These are phyloP conservation scores for Malacoctenus gilli DNA, from an alignment of 2,797 vertebrate genomes.

Conservation along the genomic window DNA sequence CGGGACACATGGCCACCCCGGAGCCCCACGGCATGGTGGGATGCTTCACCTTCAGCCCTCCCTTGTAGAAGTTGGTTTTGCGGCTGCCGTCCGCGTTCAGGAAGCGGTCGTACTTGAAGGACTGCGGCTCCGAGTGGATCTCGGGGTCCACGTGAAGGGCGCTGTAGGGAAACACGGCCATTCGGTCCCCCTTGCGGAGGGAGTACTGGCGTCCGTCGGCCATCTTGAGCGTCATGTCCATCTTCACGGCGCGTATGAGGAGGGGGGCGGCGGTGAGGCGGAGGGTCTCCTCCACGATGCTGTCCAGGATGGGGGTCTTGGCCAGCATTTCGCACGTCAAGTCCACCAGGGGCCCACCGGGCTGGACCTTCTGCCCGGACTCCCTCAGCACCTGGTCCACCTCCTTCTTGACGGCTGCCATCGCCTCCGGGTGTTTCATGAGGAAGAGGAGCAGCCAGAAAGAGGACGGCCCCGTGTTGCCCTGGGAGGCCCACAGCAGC, in stretches of 20 bases:
- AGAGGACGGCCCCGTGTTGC: slow-evolving; percentile 88
- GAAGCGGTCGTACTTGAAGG: slow-evolving; percentile 89
- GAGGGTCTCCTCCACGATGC: slow-evolving; percentile 87
- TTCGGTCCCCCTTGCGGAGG: slow-evolving; percentile 85
- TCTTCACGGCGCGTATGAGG: slow-evolving; percentile 80
- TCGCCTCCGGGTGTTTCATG: slow-evolving; percentile 88
- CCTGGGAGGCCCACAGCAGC: slow-evolving; percentile 92
- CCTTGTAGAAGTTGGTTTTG: slow-evolving; percentile 87
- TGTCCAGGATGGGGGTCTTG: slow-evolving; percentile 86
- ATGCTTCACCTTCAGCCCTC: slow-evolving; percentile 85
- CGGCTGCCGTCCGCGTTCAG: slow-evolving; percentile 81
- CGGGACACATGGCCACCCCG: slow-evolving; percentile 88
- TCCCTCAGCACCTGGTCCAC: slow-evolving; percentile 77
- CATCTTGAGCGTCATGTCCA: slow-evolving; percentile 81
- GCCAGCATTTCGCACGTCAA: slow-evolving; percentile 83
- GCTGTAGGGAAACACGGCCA: slow-evolving; percentile 86
- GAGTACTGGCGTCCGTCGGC: slow-evolving; percentile 74
- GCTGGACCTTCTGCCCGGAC: slow-evolving; percentile 70
- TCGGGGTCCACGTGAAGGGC: slow-evolving; percentile 87
- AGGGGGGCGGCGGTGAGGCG: slow-evolving; percentile 82
- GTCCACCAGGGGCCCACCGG: slow-evolving; percentile 64
- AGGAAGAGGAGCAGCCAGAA: slow-evolving; percentile 93
- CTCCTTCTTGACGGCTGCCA: slow-evolving; percentile 85
- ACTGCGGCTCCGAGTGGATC: slow-evolving; percentile 84
- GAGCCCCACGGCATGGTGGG: slow-evolving; percentile 93